phyloP scores from a whole-genome alignment of 2,113 vertebrate genomes.

The Urocitellus parryii region DNA sequence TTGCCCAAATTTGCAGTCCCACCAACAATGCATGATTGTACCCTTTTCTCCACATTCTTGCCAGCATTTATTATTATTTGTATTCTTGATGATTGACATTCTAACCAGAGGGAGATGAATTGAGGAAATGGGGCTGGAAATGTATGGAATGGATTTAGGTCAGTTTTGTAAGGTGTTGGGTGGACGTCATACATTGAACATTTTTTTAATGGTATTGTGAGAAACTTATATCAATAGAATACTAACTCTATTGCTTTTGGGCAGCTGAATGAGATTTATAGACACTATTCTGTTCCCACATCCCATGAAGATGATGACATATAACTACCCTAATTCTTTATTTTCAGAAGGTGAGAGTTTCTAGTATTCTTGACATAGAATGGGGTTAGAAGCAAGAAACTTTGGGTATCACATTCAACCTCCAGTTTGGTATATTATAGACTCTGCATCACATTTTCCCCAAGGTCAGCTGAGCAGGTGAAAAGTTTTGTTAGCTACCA shows the following conservation, averaged over 20 bases:
- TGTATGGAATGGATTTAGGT: not conserved
- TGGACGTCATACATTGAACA: not conserved
- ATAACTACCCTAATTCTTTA: not conserved
- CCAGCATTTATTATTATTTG: too few relatives aligned
- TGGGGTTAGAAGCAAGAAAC: not conserved
- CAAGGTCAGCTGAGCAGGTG: not conserved
- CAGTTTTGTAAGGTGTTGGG: not conserved
- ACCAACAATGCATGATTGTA: too few relatives aligned
- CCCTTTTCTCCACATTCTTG: too few relatives aligned
- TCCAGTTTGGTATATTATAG: not conserved
- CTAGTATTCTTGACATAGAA: not conserved
- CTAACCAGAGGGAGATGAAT: not conserved
- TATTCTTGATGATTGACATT: too few relatives aligned
- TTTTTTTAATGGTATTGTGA: not conserved
- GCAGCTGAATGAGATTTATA: not conserved
- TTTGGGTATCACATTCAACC: not conserved
- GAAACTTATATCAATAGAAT: not conserved
- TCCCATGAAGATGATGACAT: not conserved
- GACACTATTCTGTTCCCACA: not conserved
- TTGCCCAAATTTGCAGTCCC: too few relatives aligned
- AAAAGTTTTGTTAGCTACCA: not conserved
- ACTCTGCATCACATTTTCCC: not conserved
- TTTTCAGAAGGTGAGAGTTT: not conserved
- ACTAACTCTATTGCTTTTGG: not conserved
- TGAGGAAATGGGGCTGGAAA: not conserved